These are phyloP conservation scores for Scomber japonicus DNA, from an alignment of 2,113 vertebrate species.

Conservation along the genomic window DNA sequence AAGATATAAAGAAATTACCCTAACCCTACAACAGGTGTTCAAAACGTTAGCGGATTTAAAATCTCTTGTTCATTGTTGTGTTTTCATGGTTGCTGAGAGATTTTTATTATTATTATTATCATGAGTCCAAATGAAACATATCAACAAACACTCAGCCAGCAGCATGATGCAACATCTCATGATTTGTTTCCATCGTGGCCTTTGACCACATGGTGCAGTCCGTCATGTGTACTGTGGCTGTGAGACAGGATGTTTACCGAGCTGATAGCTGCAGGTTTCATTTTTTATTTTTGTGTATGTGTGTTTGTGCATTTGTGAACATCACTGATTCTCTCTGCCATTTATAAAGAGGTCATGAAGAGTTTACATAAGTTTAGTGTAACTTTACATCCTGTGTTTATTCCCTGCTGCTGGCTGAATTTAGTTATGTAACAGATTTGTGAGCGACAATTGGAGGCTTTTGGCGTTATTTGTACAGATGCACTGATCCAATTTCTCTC, in stretches of 20 bases:
- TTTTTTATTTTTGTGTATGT: not conserved
- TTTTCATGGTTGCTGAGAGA: too few relatives aligned
- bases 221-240: conserved; percentile 8
- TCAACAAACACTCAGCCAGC: not conserved
- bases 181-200: conserved; percentile 19
- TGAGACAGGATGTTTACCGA: conserved; percentile 20
- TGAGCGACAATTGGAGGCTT: not conserved
- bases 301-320: not conserved
- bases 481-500: not conserved
- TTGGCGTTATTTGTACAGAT: too few relatives aligned
- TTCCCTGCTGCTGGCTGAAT: not conserved
- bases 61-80: too few relatives aligned
- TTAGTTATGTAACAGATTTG: conserved; percentile 26
- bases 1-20: too few relatives aligned
- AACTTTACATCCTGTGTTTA: conserved; percentile 1
- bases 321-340: not conserved
- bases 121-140: not conserved
- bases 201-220: not conserved
- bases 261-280: conserved; percentile 13
- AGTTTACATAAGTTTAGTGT: conserved; percentile 7
- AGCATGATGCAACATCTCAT: conserved; percentile 8
- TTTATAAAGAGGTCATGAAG: not conserved
- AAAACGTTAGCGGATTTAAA: too few relatives aligned
- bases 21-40: too few relatives aligned
- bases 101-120: too few relatives aligned